Percentiles rank a stretch among this genome's conserved stretches.
Conservation (phyloP, 2,888 invertebrate species). For the Frankliniella fusca region DNA sequence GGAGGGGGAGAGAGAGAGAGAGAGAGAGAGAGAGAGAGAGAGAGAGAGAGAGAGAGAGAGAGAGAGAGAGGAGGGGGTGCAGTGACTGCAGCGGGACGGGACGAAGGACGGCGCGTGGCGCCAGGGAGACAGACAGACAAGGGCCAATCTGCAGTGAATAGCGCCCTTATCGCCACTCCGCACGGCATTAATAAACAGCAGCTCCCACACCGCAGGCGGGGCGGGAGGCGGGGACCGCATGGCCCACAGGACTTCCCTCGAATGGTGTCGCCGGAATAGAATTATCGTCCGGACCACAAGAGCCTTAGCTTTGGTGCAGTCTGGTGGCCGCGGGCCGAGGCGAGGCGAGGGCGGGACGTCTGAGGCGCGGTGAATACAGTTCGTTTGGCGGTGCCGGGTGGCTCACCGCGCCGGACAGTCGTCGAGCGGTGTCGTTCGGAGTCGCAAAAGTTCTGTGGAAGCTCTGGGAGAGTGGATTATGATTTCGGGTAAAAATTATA, state of each 20-base stretch:
- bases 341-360: not conserved
- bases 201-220: constrained; percentile 1
- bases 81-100: no score
- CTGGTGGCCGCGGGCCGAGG: not conserved
- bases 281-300: not conserved
- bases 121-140: not conserved
- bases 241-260: not conserved
- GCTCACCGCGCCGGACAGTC: not conserved
- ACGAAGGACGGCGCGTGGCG: no score
- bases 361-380: not conserved
- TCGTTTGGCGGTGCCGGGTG: not conserved
- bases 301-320: not conserved
- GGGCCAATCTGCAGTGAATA: constrained; percentile 42
- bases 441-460: no score
- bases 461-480: no score
- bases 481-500: no score
- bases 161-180: constrained; percentile 5
- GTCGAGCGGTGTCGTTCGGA: no score
- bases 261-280: not conserved
- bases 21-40: constrained; percentile 35
- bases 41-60: not conserved
- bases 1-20: constrained; percentile 31
- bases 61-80: no score
- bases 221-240: not conserved
- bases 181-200: constrained; percentile 9